Conservation (phyloP, 2,113 vertebrate genomes). For the Sciurus niger region DNA sequence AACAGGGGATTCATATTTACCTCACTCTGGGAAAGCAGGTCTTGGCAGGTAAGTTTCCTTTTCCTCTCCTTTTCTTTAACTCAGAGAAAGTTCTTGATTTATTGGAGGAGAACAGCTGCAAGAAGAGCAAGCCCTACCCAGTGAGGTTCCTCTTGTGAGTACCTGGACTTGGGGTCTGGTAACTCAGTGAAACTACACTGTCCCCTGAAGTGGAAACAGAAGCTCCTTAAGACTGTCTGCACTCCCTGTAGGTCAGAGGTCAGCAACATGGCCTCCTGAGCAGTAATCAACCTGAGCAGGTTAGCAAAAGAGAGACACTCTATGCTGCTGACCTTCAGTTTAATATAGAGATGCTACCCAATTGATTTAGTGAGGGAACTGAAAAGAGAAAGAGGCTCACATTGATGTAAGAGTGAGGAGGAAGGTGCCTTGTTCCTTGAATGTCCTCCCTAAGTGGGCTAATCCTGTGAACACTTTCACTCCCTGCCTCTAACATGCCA, state of each 20-base stretch:
- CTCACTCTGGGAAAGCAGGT: background rate
- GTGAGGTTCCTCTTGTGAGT: no score
- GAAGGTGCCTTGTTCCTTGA: no score
- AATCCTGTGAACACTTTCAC: no score
- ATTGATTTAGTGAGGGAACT: no score
- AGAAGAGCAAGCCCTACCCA: background rate
- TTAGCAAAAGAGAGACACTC: background rate
- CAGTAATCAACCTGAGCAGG: no score
- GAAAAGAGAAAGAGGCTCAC: background rate
- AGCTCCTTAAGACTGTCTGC: accelerated
- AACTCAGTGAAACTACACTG: accelerated
- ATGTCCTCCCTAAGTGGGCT: no score
- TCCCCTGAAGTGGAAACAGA: background rate
- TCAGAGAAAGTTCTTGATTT: background rate
- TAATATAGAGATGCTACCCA: background rate
- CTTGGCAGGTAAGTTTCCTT: no score
- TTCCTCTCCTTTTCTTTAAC: background rate
- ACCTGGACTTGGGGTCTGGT: background rate
- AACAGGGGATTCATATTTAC: background rate
- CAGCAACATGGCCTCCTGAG: background rate
- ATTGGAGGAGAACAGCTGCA: background rate
- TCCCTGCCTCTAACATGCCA: background rate
- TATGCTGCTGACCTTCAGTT: no score
- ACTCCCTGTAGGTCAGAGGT: accelerated
- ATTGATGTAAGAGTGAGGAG: background rate